A percentile compares a stretch with the other conserved stretches of the same genome.
phyloP scores from a whole-genome alignment of 2,888 invertebrate genomes.

The Emmelina monodactyla region DNA sequence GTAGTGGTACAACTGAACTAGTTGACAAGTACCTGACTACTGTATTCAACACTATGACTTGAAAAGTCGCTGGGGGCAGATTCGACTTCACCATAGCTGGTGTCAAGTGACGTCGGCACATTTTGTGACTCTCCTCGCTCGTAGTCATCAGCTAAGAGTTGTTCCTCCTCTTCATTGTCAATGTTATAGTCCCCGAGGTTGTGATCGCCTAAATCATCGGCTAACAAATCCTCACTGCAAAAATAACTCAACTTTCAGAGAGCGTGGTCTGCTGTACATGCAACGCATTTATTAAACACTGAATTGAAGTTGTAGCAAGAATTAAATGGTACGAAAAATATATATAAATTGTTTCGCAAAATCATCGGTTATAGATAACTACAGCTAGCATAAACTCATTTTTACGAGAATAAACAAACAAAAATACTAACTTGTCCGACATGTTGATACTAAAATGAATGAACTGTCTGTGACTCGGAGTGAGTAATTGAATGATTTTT shows the following conservation, averaged over 20 bases:
- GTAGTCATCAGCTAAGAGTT: slow-evolving; percentile 54
- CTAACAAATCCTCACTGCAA: slow-evolving; percentile 55
- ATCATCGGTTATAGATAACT: no score
- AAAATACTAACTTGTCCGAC: slow-evolving; percentile 58
- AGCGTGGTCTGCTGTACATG: slow-evolving; percentile 3
- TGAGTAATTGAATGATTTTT: no score
- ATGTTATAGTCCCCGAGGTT: slow-evolving; percentile 58
- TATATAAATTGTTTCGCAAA: no score
- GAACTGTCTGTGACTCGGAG: no score
- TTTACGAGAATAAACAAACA: no score
- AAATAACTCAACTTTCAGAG: slow-evolving; percentile 19
- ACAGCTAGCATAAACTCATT: no score
- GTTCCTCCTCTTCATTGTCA: slow-evolving; percentile 59
- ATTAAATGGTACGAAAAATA: no score
- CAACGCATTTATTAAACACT: no score
- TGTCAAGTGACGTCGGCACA: slow-evolving; percentile 35
- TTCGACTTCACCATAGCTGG: slow-evolving; percentile 27
- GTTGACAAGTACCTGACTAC: slow-evolving; percentile 26
- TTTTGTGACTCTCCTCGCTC: slow-evolving; percentile 42
- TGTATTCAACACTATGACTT: slow-evolving; percentile 31
- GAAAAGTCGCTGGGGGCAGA: slow-evolving; percentile 34
- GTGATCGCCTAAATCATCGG: slow-evolving; percentile 57
- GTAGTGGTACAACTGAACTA: no score
- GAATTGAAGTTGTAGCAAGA: no score
- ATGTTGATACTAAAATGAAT: no score